Evolutionary conservation across 2,113 vertebrate species (phyloP), one percentile per base, ranked within the genome.

Genomic region (Otus sunia): DNA sequence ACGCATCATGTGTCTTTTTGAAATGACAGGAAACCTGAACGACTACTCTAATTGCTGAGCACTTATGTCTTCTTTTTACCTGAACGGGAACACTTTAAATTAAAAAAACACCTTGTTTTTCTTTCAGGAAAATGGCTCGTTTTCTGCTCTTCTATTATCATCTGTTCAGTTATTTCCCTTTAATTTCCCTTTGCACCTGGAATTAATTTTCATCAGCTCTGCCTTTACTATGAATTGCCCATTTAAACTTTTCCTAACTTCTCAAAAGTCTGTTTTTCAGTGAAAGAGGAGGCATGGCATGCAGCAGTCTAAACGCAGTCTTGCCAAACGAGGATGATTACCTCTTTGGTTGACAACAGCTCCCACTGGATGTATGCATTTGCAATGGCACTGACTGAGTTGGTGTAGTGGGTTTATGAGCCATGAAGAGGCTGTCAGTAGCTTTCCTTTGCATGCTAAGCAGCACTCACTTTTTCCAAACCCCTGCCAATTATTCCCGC

Each of bases 151-250:
- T 66, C 86, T 69, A 88, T 94, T 97, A 89, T 80, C 85, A 88
- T 77, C 49, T 63, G 26, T 43, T 96, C 59, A 14, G 66, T 73
- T 95, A 87, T 88, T 91, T 92, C 66, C 79, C 69, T 85, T 91
- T 95, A 87, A 97, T 96, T 94, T 96, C 58, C 86, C 66, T 88
- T 79, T 86, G 89, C 81, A 91, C 78, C 89, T 92, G 87, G 94
- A 96, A 97, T 97, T 94, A 83, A 92, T 95, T 95, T 96, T 58
- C 81, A 88, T 66, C 59, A 95, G 50, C 56, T n/a, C 77, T 80
- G 49, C 60, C 62, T 78, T 80, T 58, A 60, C 87, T 76, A 58
- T 79, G n/a, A 95, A 94, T 88, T 76, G 34, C 76, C 62, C 88
- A 94, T 92, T 96, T 95, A 80, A 95, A 92, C 64, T 93, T 91